A percentile compares a stretch with the other conserved stretches of the same genome.
These are phyloP conservation scores for Hippotragus niger DNA, from an alignment of 2,113 vertebrate species.

Conservation along the genomic window DNA sequence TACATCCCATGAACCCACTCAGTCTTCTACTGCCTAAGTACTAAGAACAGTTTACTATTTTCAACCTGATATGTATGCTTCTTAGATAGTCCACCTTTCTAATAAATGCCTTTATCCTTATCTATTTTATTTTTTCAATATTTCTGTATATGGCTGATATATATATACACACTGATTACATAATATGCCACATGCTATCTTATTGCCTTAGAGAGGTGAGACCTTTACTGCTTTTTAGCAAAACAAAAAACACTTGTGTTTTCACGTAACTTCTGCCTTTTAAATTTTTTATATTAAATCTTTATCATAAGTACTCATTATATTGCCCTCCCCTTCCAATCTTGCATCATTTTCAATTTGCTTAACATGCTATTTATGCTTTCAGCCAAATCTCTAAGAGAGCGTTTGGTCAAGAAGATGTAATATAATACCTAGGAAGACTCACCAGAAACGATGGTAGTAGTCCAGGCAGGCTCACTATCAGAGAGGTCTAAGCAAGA, in stretches of 20 bases:
- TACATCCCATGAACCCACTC: neutral
- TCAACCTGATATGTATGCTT: neutral
- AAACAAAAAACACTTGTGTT: neutral
- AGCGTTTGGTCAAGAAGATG: neutral
- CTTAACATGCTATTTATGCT: neutral
- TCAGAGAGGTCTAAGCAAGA: neutral
- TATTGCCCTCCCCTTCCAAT: neutral
- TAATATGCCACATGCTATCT: neutral
- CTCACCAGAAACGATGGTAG: neutral
- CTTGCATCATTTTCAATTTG: neutral
- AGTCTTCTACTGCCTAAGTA: neutral
- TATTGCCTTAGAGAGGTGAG: neutral
- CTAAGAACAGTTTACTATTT: neutral
- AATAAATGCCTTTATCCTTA: neutral
- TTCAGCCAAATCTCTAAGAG: neutral
- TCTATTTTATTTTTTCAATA: neutral
- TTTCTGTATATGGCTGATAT: neutral
- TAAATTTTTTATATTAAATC: neutral
- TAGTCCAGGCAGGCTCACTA: neutral
- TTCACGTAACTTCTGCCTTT: neutral
- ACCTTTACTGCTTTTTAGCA: neutral
- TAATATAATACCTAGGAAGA: neutral
- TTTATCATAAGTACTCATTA: neutral
- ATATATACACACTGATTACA: neutral
- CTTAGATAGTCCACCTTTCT: neutral